These are phyloP conservation scores for Penaeus indicus DNA, from an alignment of 1,140 invertebrate genomes.

Conservation along the genomic window DNA sequence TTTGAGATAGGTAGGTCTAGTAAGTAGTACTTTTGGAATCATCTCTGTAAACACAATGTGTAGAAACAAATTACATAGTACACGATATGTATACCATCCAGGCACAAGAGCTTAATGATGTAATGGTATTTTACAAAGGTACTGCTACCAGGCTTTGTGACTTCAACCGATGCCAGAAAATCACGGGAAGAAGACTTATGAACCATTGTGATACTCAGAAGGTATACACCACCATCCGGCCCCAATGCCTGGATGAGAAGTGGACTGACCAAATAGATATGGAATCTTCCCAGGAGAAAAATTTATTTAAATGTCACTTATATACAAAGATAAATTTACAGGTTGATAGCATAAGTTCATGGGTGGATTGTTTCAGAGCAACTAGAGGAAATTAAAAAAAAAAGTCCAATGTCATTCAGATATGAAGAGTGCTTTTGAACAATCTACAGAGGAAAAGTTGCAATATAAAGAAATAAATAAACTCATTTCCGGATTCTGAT, in stretches of 20 bases:
- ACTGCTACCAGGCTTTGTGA: constrained; percentile 93
- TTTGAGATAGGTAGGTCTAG: too few species aligned
- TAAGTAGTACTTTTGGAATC: too few species aligned
- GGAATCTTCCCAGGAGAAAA: constrained; percentile 84
- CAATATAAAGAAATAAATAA: not conserved
- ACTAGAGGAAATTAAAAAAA: too few species aligned
- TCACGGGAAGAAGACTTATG: constrained; percentile 90
- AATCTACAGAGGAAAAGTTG: too few species aligned
- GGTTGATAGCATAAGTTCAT: not conserved
- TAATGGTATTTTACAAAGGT: constrained; percentile 72
- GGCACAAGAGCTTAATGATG: too few species aligned
- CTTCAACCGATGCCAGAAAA: constrained; percentile 92
- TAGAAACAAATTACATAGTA: too few species aligned
- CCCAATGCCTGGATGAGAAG: constrained; percentile 90
- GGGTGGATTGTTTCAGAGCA: too few species aligned
- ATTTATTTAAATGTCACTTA: constrained; percentile 68
- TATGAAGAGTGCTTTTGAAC: too few species aligned
- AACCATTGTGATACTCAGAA: constrained; percentile 94
- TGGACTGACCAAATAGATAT: constrained; percentile 88
- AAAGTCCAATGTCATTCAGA: too few species aligned
- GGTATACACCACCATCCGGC: constrained; percentile 87
- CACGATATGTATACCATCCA: not conserved
- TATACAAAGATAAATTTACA: not conserved
- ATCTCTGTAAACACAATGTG: too few species aligned
- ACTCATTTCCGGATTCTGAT: not conserved